Evolutionary conservation across 1,140 invertebrate species (phyloP).

Genomic region (Antheraea pernyi): DNA sequence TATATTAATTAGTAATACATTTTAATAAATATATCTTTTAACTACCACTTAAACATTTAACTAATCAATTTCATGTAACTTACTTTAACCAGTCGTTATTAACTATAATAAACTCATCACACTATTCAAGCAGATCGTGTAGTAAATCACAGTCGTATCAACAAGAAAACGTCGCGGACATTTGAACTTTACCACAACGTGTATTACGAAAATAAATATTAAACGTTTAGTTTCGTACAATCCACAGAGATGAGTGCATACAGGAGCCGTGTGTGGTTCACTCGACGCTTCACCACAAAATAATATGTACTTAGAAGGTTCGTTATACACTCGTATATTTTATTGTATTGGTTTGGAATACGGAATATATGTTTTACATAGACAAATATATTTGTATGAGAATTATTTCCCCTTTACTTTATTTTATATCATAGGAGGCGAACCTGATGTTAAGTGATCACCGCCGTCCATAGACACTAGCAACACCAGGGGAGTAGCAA

Average conservation of each 20-base stretch:
- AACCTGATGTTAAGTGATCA: too few species aligned
- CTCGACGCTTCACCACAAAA: neutral
- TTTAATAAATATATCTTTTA: too few species aligned
- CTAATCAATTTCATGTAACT: neutral
- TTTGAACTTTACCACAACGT: conserved; percentile 26
- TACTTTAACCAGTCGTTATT: neutral
- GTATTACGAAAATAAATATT: conserved; percentile 33
- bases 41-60: neutral
- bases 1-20: too few species aligned
- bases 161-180: conserved; percentile 16
- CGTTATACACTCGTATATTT: neutral
- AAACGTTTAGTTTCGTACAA: conserved; percentile 28
- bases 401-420: too few species aligned
- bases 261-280: conserved; percentile 32
- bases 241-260: conserved; percentile 41
- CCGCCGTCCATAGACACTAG: too few species aligned
- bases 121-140: conserved; percentile 5
- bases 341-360: too few species aligned
- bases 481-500: too few species aligned
- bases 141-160: conserved; percentile 6
- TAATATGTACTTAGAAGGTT: neutral
- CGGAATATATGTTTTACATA: too few species aligned
- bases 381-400: too few species aligned
- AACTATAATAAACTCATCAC: conserved; percentile 6
- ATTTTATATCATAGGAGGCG: too few species aligned